Evolutionary conservation across 92 coral and sea anemone genomes (phyloP), one percentile per base, ranked within the genome.

Genomic region (Anthopleura xanthogrammica): DNA sequence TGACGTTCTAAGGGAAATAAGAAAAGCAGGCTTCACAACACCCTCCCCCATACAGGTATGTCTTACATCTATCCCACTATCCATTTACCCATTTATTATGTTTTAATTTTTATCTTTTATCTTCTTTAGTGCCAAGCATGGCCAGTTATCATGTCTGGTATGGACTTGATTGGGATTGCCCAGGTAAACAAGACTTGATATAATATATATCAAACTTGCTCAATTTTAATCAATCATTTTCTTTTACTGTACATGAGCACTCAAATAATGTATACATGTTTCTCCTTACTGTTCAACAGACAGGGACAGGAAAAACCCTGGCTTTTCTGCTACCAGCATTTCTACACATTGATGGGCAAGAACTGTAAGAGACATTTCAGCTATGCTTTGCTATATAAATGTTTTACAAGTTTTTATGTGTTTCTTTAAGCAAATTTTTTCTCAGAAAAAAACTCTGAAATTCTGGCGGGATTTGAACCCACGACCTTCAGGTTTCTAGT

Each of bases 221-320:
- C 0, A 29, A 29, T 29, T 29, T 29, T 29, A 1, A 29, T 29
- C 36, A 29, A 29, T 29, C 36, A 0, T 29, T 29, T 29, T 29
- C 36, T 29, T 29, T 29, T 29, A n/a, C n/a, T n/a, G n/a, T n/a
- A 29, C 36, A 29, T 29, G 36, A 46, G 50, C 0, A 46, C 5
- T 46, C 9, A 5, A 46, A 5, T 46, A 9, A 46, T 2, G 50
- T 46, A 19, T 77, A 58, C 36, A 29, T 29, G 36, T 24, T 20
- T 22, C 40, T 52, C 0, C 7, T 77, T 76, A 16, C 39, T 80
- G 77, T 52, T 72, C 68, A 9, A 76, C 89, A 96, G 99, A 96
- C 99, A 75, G 99, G 99, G 13, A 96, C 99, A 39, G 99, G 99
- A 19, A 96, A 96, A 78, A 96, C 99, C 0, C 77, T 96, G 78